Base-by-base conservation (phyloP, 2,888 invertebrate genomes). In the Mechanitis messenoides region DNA sequence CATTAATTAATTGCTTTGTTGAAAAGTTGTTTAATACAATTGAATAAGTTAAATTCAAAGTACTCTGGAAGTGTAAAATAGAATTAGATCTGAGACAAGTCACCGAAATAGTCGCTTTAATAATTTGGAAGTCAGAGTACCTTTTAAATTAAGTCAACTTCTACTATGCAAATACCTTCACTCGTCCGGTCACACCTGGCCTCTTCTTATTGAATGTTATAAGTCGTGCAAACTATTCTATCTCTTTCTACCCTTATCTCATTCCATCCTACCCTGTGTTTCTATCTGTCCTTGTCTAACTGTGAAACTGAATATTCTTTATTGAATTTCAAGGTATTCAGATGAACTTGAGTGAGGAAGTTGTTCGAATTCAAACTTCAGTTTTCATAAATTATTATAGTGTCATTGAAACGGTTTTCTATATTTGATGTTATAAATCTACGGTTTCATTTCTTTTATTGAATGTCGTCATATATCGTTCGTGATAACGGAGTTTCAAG, bases 171-270 rank as follows among this genome's bases (percentile, higher is more conserved):
- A 87, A 89, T 89, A 78, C 75, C 79, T 83, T 74, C 77, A 83
- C 83, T 76, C 79, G 76, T 71, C 73, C 78, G 81, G 81, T 78
- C 84, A 78, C 89, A 89, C 88, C 90, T 89, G 89, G 80, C 72
- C 80, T 80, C 71, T 71, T 79, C 80, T 87, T 89, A 89, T 89
- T 90, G 88, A 84, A 83, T 84, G 85, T 87, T 89, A 87, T 89
- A 90, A 89, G 85, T 89, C 89, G 81, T 80, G 83, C 86, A 83
- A 86, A 87, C 83, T 84, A 80, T 74, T 42, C 42, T 9, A 42
- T 42, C 42, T 42, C 42, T 42, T 42, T 76, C 68, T 71, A 72
- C 71, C 64, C 81, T 81, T 75, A 75, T 69, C 70, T 81, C 75
- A 59, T 68, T 74, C 74, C 20, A 59, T 65, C 58, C 62, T 59